Evolutionary conservation across 2,888 invertebrate species (phyloP).

Genomic region (Hipparchia semele): DNA sequence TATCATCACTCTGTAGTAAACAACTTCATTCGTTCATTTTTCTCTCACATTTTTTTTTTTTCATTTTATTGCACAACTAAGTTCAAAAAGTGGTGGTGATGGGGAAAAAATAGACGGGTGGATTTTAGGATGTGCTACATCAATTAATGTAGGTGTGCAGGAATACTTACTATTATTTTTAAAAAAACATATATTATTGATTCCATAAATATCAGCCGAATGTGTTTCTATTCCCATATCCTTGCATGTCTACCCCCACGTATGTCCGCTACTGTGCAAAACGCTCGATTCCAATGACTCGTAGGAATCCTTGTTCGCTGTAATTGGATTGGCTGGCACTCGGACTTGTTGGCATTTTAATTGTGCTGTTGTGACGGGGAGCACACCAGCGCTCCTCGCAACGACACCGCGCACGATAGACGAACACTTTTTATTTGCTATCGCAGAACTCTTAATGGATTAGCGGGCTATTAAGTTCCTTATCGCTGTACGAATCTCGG

Average conservation of each 20-base stretch:
- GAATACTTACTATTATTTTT: too few relatives aligned
- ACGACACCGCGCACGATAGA: constrained; percentile 64
- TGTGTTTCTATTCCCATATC: constrained; percentile 13
- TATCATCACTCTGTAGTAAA: not conserved
- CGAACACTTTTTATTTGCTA: constrained; percentile 69
- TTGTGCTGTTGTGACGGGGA: constrained; percentile 82
- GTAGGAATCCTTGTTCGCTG: constrained; percentile 80
- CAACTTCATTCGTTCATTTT: not conserved
- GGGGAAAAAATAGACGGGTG: too few relatives aligned
- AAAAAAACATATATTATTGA: too few relatives aligned
- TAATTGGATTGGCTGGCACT: constrained; percentile 82
- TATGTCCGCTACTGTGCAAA: constrained; percentile 69
- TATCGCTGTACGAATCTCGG: constrained; percentile 39
- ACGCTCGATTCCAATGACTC: constrained; percentile 76
- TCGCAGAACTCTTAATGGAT: constrained; percentile 51
- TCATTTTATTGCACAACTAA: too few relatives aligned
- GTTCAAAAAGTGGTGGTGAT: too few relatives aligned
- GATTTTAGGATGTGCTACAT: too few relatives aligned
- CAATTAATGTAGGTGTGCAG: too few relatives aligned
- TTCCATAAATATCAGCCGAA: not conserved
- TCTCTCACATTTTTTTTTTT: not conserved
- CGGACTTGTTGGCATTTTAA: constrained; percentile 83
- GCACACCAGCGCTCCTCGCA: constrained; percentile 65
- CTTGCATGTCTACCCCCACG: constrained; percentile 50
- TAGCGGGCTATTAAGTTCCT: constrained; percentile 46